These are phyloP conservation scores for Drosophila kurseongensis DNA, from an alignment of 1,140 invertebrate species.

Conservation along the genomic window DNA sequence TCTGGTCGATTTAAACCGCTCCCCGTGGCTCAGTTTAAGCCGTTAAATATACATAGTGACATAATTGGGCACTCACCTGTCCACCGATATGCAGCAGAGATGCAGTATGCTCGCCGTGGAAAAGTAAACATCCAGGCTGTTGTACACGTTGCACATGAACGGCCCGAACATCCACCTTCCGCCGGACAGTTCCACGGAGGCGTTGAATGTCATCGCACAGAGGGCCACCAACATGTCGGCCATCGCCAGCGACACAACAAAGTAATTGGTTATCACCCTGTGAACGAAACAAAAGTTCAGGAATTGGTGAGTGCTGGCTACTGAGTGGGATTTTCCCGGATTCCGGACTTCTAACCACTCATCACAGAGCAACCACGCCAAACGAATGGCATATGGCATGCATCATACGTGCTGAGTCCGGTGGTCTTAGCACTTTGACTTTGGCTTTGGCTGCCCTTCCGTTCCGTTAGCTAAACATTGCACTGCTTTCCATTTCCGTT, in stretches of 20 bases:
- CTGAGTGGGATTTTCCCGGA: neutral
- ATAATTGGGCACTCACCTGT: slow-evolving; percentile 86
- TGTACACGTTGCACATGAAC: slow-evolving; percentile 97
- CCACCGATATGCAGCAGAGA: slow-evolving; percentile 97
- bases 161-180: slow-evolving; percentile 94
- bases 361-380: slow-evolving; percentile 11
- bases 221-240: slow-evolving; percentile 96
- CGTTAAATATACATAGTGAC: slow-evolving; percentile 4
- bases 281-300: slow-evolving; percentile 35
- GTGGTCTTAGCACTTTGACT: neutral
- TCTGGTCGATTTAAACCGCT: slow-evolving; percentile 19
- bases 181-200: slow-evolving; percentile 91
- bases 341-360: slow-evolving; percentile 5
- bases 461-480: slow-evolving; percentile 14
- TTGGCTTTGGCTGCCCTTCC: slow-evolving; percentile 8
- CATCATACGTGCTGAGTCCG: slow-evolving; percentile 29
- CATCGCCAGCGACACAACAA: slow-evolving; percentile 96
- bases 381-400: slow-evolving; percentile 31
- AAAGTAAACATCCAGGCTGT: slow-evolving; percentile 97
- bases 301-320: slow-evolving; percentile 10
- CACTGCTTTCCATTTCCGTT: slow-evolving; percentile 47
- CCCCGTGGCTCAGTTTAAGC: neutral
- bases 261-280: slow-evolving; percentile 96
- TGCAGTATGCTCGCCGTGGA: slow-evolving; percentile 97
- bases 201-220: slow-evolving; percentile 98